Conservation (phyloP, 92 coral and sea anemone species). For the Siderastrea siderea region DNA sequence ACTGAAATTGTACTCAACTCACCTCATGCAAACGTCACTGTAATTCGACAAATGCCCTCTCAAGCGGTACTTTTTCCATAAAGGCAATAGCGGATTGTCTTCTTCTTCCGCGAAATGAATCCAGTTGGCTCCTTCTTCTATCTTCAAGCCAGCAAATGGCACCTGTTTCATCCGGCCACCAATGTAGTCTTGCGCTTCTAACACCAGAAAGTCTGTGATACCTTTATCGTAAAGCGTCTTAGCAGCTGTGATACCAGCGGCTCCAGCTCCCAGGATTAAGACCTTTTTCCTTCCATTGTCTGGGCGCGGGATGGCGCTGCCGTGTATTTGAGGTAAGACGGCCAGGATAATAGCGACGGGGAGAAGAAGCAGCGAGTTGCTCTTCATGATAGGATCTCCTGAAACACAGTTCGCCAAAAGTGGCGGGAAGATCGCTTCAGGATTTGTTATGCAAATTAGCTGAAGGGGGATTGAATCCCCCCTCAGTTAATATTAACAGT, state of each 20-base stretch:
- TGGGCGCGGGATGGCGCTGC: background rate
- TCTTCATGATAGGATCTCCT: background rate
- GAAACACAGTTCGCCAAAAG: no score
- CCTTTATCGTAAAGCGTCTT: background rate
- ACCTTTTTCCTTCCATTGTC: slow-evolving; percentile 5
- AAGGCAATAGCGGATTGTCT: background rate
- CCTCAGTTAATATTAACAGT: no score
- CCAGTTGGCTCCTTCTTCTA: slow-evolving; percentile 79
- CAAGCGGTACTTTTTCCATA: background rate
- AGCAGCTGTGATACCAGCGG: slow-evolving; percentile 69
- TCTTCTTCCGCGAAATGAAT: slow-evolving; percentile 60
- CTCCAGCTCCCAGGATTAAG: slow-evolving; percentile 18
- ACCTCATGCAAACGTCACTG: slow-evolving; percentile 11
- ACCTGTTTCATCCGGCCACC: slow-evolving; percentile 60
- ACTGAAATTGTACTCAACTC: background rate
- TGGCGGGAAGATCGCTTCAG: no score
- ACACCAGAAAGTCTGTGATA: slow-evolving; percentile 52
- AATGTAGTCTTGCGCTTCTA: slow-evolving; percentile 68
- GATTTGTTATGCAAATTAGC: no score
- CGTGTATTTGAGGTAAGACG: background rate
- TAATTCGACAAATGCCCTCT: background rate
- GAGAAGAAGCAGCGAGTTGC: background rate
- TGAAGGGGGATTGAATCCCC: no score
- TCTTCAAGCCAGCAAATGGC: slow-evolving; percentile 44
- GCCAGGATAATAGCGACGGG: background rate